Base-by-base conservation (phyloP, 2,888 invertebrate species). In the Eustalomyia histrio region DNA sequence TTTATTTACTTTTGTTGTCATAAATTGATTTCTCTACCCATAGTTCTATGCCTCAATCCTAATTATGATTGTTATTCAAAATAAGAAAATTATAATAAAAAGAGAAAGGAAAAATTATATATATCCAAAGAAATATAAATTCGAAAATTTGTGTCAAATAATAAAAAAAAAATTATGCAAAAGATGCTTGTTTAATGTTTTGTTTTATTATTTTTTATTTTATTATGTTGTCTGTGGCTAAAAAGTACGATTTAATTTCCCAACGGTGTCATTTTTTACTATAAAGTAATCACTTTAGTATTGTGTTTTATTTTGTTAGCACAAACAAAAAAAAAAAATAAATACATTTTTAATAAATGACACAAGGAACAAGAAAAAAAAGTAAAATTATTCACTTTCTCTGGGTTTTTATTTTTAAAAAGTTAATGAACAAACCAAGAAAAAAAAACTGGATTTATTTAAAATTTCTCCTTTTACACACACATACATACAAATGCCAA, bases 211-310 rank as follows among this genome's bases (percentile, higher is more conserved):
- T 35, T 24, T 60, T 39, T 55, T n/a, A 60, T 33, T 9, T 7
- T 72, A 21, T 39, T 14, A 12, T 35, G 16, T 72, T n/a, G 35
- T 63, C 60, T 78, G 55, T 76, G 68, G 57, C 63, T 50, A 60
- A 57, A 47, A 24, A 21, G 61, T 33, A 50, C 47, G 17, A 52
- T 58, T 80, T 65, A 69, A 80, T 76, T 80, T 80, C 76, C 80
- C 80, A 58, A 74, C 64, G 76, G 80, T 65, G 47, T 68, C 17
- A 64, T 80, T 69, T 68, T 53, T 74, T 74, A 76, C 47, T 52
- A 72, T 61, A 67, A 72, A 64, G 67, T 76, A 67, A 80, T 72
- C 50, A 72, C 39, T 55, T 43, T 61, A 35, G 50, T 68, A 50
- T 64, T 63, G 8, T 17, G 8, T 50, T 67, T 58, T 29, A 29